Evolutionary conservation across 1,140 invertebrate genomes (phyloP).

Genomic region (Zaprionus gabonicus): DNA sequence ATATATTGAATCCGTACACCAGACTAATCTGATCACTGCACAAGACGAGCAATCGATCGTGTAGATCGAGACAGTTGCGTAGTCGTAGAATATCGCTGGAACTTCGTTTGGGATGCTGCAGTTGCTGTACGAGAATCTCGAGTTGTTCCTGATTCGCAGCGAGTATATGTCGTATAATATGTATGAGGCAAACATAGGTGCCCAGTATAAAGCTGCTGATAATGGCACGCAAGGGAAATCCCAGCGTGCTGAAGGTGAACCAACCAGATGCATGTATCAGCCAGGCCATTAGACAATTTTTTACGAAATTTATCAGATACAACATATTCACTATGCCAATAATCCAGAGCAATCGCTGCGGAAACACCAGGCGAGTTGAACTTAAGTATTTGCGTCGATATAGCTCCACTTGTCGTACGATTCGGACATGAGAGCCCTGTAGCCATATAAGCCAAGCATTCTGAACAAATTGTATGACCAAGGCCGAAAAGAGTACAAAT

Average conservation of each 20-base stretch:
- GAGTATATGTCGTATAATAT: constrained; percentile 51
- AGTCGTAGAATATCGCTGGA: constrained; percentile 27
- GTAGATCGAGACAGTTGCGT: constrained; percentile 55
- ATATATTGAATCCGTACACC: constrained; percentile 65
- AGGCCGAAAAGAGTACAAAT: constrained; percentile 53
- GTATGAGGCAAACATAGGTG: constrained; percentile 60
- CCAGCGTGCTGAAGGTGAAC: constrained; percentile 55
- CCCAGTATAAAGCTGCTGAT: constrained; percentile 64
- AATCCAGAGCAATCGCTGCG: constrained; percentile 45
- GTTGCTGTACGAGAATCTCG: constrained; percentile 17
- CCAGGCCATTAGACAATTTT: constrained; percentile 37
- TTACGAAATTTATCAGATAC: constrained; percentile 52
- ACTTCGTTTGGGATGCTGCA: constrained; percentile 39
- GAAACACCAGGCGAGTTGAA: constrained; percentile 11
- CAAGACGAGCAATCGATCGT: constrained; percentile 62
- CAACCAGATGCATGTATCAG: constrained; percentile 19
- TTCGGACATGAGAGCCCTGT: constrained; percentile 54
- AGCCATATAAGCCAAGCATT: constrained; percentile 65
- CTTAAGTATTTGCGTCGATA: constrained; percentile 49
- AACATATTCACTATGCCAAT: constrained; percentile 44
- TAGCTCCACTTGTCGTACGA: constrained; percentile 53
- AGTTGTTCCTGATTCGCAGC: constrained; percentile 50
- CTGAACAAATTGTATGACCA: constrained; percentile 61
- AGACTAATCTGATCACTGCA: constrained; percentile 67
- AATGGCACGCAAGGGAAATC: constrained; percentile 63